Evolutionary conservation across 2,797 vertebrate species (phyloP).

Genomic region (Scolopax bukidnonensis): DNA sequence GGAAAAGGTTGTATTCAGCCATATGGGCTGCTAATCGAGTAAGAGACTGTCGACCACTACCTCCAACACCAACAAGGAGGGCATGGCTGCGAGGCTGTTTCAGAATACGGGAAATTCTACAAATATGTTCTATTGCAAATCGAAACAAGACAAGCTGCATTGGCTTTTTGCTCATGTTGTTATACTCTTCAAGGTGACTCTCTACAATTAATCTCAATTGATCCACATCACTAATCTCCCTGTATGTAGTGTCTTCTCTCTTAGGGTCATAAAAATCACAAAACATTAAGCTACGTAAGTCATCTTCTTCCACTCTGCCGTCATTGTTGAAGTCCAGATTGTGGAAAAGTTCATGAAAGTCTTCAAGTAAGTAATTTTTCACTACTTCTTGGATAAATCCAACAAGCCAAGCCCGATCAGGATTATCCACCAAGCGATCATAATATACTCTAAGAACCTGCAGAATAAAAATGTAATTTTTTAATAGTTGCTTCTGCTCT

Average conservation of each 20-base stretch:
- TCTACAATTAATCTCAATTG: constrained; percentile 84
- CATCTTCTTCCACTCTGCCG: constrained; percentile 86
- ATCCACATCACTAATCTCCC: constrained; percentile 82
- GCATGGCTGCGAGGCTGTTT: constrained; percentile 91
- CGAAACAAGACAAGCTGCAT: constrained; percentile 93
- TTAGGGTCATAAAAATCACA: constrained; percentile 91
- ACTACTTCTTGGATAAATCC: constrained; percentile 79
- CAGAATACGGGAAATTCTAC: constrained; percentile 88
- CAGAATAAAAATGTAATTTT: neutral
- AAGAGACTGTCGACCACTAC: constrained; percentile 90
- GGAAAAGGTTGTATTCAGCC: constrained; percentile 87
- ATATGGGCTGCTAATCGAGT: constrained; percentile 90
- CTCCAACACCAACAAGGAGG: constrained; percentile 90
- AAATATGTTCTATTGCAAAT: constrained; percentile 93
- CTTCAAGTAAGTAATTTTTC: constrained; percentile 79
- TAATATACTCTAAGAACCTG: constrained; percentile 92
- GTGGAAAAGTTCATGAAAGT: constrained; percentile 83
- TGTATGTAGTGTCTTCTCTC: constrained; percentile 86
- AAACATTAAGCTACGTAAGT: constrained; percentile 92
- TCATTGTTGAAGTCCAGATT: constrained; percentile 83
- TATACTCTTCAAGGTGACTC: constrained; percentile 88
- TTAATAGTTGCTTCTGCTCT: neutral
- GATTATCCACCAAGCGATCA: constrained; percentile 88
- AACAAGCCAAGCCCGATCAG: constrained; percentile 87
- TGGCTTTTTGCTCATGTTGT: constrained; percentile 88